These are phyloP conservation scores for Tetrao urogallus DNA, from an alignment of 2,113 vertebrate genomes.

Conservation along the genomic window DNA sequence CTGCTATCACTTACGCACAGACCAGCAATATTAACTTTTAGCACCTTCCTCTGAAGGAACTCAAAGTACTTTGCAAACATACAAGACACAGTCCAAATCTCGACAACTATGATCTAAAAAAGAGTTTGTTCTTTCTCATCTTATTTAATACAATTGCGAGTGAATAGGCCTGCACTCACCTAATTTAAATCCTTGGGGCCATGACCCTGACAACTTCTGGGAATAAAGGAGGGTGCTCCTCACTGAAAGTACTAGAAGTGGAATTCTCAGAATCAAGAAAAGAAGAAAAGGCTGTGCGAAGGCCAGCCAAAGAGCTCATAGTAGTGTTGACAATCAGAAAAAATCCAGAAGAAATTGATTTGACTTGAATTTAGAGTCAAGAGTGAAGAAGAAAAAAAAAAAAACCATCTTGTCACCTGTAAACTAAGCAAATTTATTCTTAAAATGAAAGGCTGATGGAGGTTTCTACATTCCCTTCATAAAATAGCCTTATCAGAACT, in stretches of 20 bases:
- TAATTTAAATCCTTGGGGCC: not conserved
- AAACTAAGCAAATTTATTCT: not conserved
- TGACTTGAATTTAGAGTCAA: not conserved
- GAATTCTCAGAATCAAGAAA: not conserved
- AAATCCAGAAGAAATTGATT: not conserved
- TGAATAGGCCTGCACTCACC: not conserved
- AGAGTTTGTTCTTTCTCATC: not conserved
- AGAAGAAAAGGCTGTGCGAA: not conserved
- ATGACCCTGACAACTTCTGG: not conserved
- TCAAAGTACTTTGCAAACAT: not conserved
- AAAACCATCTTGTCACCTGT: not conserved
- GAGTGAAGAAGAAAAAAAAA: not conserved
- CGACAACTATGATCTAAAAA: not conserved
- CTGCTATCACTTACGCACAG: not conserved
- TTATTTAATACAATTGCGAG: not conserved
- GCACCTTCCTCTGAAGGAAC: slow-evolving; percentile 61
- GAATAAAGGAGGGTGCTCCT: not conserved
- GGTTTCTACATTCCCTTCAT: not conserved
- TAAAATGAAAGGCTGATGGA: not conserved
- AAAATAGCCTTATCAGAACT: not conserved
- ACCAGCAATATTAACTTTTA: not conserved
- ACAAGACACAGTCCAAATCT: not conserved
- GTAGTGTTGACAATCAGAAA: not conserved
- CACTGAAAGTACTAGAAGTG: not conserved
- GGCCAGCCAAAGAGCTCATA: not conserved